Evolutionary conservation across 2,888 invertebrate genomes (phyloP), one percentile per base, ranked within the genome.

Genomic region (Polyommatus iphigenia): DNA sequence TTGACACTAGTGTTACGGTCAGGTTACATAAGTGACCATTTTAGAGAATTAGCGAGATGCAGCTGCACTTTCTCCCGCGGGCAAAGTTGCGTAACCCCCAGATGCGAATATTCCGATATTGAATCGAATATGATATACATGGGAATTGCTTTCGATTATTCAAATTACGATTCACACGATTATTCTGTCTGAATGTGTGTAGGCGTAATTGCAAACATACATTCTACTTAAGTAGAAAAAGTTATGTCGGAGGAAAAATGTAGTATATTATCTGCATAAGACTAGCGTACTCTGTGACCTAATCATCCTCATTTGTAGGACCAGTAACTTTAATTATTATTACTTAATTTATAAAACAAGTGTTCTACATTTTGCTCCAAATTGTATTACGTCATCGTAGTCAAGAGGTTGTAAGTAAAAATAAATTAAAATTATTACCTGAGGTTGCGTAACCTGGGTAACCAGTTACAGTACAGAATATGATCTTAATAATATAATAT

Each of bases 31-130:
- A 81, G 80, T 78, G 78, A 76, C 77, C 76, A 80, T 80, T 81
- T 83, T 80, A 81, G 84, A 83, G 80, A 83, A 87, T 89, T 89
- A 86, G 88, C 85, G 80, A 82, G 84, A 80, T 89, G 87, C 87
- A 89, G 81, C 81, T 89, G 90, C 89, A 89, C 90, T 90, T 90
- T 90, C 91, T 89, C 90, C 84, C 81, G 82, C 82, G 82, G 80
- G 78, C 83, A 83, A 86, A 86, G 79, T 82, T 84, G 83, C 59
- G 84, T 85, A 88, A 90, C 87, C 86, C 88, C 81, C 82, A 84
- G 83, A 50, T 46, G 50, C 13, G 29, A 75, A 29, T 50, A 50
- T 54, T 24, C 18, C 75, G 54, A 75, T 75, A 73, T 46, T 72
- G 13, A 41, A 50, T 75, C 75, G 75, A 75, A 75, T 75, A 67